A percentile compares a stretch with the other conserved stretches of the same genome.
Conservation (phyloP, 2,888 invertebrate genomes). For the Lingula anatina region DNA sequence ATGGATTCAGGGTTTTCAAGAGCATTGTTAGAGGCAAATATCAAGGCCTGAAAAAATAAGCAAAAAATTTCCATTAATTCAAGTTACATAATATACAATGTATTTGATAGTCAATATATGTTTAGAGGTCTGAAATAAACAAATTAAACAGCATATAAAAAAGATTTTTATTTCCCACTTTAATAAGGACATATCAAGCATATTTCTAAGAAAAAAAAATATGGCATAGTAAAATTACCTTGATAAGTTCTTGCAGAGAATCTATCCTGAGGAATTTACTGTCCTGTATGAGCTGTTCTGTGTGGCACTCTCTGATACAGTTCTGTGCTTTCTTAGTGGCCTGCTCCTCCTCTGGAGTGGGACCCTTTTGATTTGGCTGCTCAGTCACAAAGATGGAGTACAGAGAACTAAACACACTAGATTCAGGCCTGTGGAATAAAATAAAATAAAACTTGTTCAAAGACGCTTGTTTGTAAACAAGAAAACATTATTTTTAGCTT, state of each 20-base stretch:
- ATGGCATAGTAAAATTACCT: conserved; percentile 25
- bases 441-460: too few species aligned
- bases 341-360: conserved; percentile 82
- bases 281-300: conserved; percentile 86
- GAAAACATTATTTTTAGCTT: too few species aligned
- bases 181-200: too few species aligned
- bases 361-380: conserved; percentile 64
- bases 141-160: too few species aligned
- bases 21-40: conserved; percentile 72
- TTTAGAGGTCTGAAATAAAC: too few species aligned
- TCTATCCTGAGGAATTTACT: conserved; percentile 90
- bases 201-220: too few species aligned
- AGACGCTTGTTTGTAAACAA: too few species aligned
- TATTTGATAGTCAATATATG: too few species aligned
- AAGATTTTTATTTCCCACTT: too few species aligned
- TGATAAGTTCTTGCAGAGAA: conserved; percentile 65
- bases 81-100: too few species aligned
- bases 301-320: conserved; percentile 84
- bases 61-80: too few species aligned
- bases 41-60: conserved; percentile 59
- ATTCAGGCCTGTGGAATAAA: conserved; percentile 56
- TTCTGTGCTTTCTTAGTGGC: conserved; percentile 64
- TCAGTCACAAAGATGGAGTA: conserved; percentile 80
- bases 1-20: conserved; percentile 55
- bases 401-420: conserved; percentile 81